phyloP scores from a whole-genome alignment of 2,888 invertebrate genomes.

The Rhorus exstirpatorius region DNA sequence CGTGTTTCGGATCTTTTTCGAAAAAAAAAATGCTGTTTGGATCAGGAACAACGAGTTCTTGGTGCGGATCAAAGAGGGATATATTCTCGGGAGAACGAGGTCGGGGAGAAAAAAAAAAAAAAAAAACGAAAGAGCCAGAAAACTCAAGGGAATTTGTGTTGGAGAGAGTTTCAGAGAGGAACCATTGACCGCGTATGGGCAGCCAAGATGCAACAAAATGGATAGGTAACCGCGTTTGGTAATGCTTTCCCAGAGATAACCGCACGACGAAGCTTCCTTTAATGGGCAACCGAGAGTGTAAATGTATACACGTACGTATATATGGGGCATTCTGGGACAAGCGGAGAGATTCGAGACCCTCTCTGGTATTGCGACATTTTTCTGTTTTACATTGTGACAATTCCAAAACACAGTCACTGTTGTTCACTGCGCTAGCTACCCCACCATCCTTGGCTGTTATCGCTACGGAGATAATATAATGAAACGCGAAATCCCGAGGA shows the following conservation, averaged over 20 bases:
- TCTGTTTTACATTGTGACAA: too few relatives aligned
- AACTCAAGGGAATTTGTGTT: background rate
- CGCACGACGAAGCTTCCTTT: constrained; percentile 10
- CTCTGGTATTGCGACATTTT: too few relatives aligned
- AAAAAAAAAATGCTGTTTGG: constrained; percentile 28
- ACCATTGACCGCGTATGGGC: constrained; percentile 39
- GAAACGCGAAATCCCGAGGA: constrained; percentile 49
- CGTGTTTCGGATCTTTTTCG: constrained; percentile 18
- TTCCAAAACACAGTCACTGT: too few relatives aligned
- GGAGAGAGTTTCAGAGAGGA: constrained; percentile 27
- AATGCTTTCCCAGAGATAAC: constrained; percentile 46
- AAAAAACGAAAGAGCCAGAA: constrained; percentile 20
- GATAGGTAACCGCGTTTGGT: constrained; percentile 54
- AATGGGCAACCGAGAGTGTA: constrained; percentile 17
- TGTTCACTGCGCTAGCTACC: too few relatives aligned
- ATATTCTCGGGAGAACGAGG: constrained; percentile 42
- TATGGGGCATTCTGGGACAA: too few relatives aligned
- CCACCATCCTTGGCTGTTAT: too few relatives aligned
- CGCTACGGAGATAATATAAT: too few relatives aligned
- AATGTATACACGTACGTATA: constrained; percentile 49
- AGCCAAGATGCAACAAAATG: constrained; percentile 31
- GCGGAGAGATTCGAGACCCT: too few relatives aligned
- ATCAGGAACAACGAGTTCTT: constrained; percentile 44
- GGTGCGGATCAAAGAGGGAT: constrained; percentile 44
- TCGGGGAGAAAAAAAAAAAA: constrained; percentile 35